Base-by-base conservation (phyloP, 2,888 invertebrate species). In the Cremastinae sp. region DNA sequence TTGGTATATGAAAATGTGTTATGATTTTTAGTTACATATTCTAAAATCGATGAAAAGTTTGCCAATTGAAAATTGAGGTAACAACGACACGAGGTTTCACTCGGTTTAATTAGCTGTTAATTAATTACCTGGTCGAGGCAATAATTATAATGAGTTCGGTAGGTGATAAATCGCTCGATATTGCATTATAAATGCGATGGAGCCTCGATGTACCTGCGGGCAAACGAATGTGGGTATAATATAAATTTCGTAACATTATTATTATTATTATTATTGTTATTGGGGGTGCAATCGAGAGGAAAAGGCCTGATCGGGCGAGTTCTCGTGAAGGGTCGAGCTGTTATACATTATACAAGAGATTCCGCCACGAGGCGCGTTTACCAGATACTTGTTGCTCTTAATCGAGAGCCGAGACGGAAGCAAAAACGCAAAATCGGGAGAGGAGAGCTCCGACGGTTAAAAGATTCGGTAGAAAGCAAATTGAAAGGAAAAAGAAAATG, bases 311-410 rank as follows among this genome's bases (percentile, higher is more conserved):
- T 53, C 51, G 64, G 22, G 14, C 12, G 14, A 49, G 51, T 36
- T 28, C 28, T 28, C 28, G 28, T 5, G 53, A 20, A 51, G 64
- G 64, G 64, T 53, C 53, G 64, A 65, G 38, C 20, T 10, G 51
- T 64, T 51, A 22, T 64, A 51, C 64, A 64, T 64, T 53, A 28
- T 65, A 53, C 53, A 65, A 65, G 54, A 16, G 12, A 28, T 54
- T 12, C 41, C 34, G 28, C 54, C 65, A 20, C 43, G 20, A 12
- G 28, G 18, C 54, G 1, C 16, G 36, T 36, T 56, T 36, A 45
- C 16, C 43, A 9, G 36, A 20, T 66, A 66, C 66, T 56, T 56
- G 66, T 66, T 66, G 66, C 66, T 66, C 41, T 54, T 28, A 56
- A 66, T 56, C 54, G 18, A 20, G 45, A 18, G 12, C 5, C 16